Percentiles rank a stretch among this genome's conserved stretches.
Conservation (phyloP, 2,888 invertebrate genomes). For the Meteorus colon region DNA sequence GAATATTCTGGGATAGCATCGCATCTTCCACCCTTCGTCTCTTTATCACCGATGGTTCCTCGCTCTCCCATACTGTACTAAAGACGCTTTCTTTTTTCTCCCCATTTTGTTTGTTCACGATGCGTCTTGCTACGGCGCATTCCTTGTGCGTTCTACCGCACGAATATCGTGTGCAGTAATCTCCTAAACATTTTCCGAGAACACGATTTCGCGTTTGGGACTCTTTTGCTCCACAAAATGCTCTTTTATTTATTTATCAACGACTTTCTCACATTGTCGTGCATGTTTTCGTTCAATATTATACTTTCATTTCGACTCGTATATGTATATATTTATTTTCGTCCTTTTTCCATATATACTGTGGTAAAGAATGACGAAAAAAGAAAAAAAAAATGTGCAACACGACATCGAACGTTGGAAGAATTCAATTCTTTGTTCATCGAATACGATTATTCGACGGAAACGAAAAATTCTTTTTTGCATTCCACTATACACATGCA, state of each 20-base stretch:
- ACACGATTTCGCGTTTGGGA: conserved; percentile 32
- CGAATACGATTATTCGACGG: conserved; percentile 11
- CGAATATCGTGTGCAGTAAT: conserved; percentile 51
- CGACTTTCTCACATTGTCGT: not conserved
- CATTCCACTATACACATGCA: not conserved
- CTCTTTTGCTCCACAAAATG: not conserved
- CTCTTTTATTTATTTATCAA: conserved; percentile 3
- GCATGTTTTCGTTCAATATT: not conserved
- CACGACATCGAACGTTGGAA: conserved; percentile 9
- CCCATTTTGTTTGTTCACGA: conserved; percentile 24
- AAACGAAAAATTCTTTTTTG: conserved; percentile 4
- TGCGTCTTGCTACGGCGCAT: conserved; percentile 32
- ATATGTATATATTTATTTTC: not conserved
- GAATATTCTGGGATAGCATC: conserved; percentile 62
- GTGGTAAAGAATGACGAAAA: not conserved
- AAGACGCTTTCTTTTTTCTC: conserved; percentile 44
- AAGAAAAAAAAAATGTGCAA: not conserved
- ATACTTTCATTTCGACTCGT: not conserved
- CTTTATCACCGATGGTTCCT: conserved; percentile 23
- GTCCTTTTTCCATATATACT: not conserved
- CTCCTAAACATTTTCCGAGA: conserved; percentile 54
- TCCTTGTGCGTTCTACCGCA: conserved; percentile 43
- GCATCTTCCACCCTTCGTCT: conserved; percentile 26
- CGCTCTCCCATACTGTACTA: conserved; percentile 50
- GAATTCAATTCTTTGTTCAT: conserved; percentile 15